These are phyloP conservation scores for Spongilla lacustris DNA, from an alignment of 37 sponge, comb jelly and placozoan genomes.

Conservation along the genomic window DNA sequence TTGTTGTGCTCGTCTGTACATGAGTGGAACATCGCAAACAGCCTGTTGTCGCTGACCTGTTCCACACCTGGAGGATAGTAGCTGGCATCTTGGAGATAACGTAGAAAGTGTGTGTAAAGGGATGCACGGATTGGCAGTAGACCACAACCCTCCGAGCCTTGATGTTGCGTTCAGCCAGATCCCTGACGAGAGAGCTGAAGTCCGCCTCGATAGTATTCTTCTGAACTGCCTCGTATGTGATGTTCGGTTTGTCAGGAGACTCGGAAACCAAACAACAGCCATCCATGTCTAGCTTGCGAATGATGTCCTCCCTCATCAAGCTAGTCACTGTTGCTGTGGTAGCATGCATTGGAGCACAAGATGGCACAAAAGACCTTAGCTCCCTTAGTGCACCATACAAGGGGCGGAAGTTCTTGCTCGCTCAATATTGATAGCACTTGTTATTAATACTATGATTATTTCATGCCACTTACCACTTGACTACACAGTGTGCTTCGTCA, in stretches of 20 bases:
- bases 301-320: slow-evolving; percentile 9
- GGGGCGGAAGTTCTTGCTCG: slow-evolving; percentile 25
- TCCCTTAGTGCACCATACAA: slow-evolving; percentile 12
- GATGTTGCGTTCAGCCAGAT: slow-evolving; percentile 2
- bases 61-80: slow-evolving; percentile 17
- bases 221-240: slow-evolving; percentile 27
- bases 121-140: slow-evolving; percentile 36
- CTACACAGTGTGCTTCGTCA: slow-evolving; percentile 50
- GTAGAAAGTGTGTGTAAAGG: slow-evolving; percentile 13
- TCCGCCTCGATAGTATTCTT: slow-evolving; percentile 26
- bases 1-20: slow-evolving; percentile 20
- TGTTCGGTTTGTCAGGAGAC: slow-evolving; percentile 58
- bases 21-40: slow-evolving; percentile 39
- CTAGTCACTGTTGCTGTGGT: slow-evolving; percentile 12
- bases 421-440: background rate
- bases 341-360: slow-evolving; percentile 30
- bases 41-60: slow-evolving; percentile 23
- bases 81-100: slow-evolving; percentile 16
- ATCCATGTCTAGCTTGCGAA: slow-evolving; percentile 21
- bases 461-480: slow-evolving; percentile 35
- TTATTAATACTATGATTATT: too few relatives aligned
- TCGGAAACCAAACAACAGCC: slow-evolving; percentile 7
- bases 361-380: slow-evolving; percentile 20
- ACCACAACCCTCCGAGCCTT: slow-evolving; percentile 30
- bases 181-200: slow-evolving; percentile 5